A percentile compares a stretch with the other conserved stretches of the same genome.
Evolutionary conservation across 2,888 invertebrate species (phyloP).

Genomic region (Acanthoscelides obtectus): DNA sequence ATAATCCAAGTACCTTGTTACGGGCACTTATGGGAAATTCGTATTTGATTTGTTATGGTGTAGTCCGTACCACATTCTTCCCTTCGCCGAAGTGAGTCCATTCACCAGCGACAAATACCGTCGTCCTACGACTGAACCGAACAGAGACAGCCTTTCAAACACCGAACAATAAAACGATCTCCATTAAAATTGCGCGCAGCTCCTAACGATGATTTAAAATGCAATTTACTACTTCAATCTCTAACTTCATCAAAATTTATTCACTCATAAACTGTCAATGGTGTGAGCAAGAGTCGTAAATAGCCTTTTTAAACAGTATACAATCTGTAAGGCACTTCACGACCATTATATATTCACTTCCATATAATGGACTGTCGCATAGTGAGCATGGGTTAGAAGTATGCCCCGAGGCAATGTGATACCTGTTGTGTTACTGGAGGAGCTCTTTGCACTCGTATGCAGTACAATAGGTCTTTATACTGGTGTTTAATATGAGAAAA

Average conservation of each 20-base stretch:
- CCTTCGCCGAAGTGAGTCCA: not conserved
- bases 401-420: conserved; percentile 27
- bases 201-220: not conserved
- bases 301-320: conserved; percentile 8
- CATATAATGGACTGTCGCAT: conserved; percentile 22
- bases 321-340: conserved; percentile 10
- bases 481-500: conserved; percentile 1
- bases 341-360: conserved; percentile 24
- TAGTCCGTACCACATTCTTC: too few relatives aligned
- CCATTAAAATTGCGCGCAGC: not conserved
- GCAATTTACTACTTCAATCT: not conserved
- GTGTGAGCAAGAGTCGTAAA: not conserved
- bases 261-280: not conserved
- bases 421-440: conserved; percentile 26
- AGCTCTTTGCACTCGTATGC: not conserved
- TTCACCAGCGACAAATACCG: not conserved
- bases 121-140: not conserved
- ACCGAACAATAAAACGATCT: not conserved
- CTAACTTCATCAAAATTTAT: not conserved
- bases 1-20: too few relatives aligned
- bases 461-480: not conserved
- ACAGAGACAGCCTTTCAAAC: not conserved
- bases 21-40: too few relatives aligned
- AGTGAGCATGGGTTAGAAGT: conserved; percentile 20
- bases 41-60: too few relatives aligned